phyloP scores from a whole-genome alignment of 1,140 invertebrate genomes.

The Pseudachorutes palmiensis region DNA sequence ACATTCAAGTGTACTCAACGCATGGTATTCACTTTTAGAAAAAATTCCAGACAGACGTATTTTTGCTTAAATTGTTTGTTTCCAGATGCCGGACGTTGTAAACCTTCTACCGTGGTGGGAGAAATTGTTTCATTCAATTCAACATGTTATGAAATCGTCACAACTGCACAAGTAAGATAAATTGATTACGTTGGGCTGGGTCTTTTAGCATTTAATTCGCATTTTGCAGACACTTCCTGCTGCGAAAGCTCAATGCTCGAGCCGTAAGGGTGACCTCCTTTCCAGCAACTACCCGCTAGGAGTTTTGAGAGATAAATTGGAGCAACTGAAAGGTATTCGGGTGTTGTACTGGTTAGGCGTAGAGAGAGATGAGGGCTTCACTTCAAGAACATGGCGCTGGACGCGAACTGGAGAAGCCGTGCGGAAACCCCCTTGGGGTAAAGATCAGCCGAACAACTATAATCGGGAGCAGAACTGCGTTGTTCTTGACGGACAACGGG shows the following conservation, averaged over 20 bases:
- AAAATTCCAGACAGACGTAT: not conserved
- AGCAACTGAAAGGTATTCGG: not conserved
- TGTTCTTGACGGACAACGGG: conserved; percentile 75
- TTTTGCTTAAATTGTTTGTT: not conserved
- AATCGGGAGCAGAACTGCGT: conserved; percentile 91
- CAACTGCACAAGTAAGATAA: not conserved
- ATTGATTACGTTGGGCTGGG: not conserved
- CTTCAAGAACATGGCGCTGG: conserved; percentile 78
- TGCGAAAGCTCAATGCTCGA: not conserved
- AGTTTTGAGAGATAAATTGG: conserved; percentile 5
- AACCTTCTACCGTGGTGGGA: conserved; percentile 3
- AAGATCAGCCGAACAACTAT: conserved; percentile 90
- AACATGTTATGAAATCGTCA: conserved; percentile 8
- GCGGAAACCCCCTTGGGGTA: conserved; percentile 73
- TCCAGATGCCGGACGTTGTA: not conserved
- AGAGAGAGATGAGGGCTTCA: conserved; percentile 60
- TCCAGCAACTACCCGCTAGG: not conserved
- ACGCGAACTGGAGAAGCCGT: conserved; percentile 70
- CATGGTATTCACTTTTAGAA: conserved; percentile 4
- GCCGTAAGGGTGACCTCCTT: not conserved
- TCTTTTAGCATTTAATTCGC: not conserved
- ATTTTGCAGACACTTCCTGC: not conserved
- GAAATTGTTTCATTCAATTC: not conserved
- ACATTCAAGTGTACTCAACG: not conserved
- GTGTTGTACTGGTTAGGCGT: conserved; percentile 2